phyloP scores from a whole-genome alignment of 2,113 vertebrate species.

The Pelobates fuscus region DNA sequence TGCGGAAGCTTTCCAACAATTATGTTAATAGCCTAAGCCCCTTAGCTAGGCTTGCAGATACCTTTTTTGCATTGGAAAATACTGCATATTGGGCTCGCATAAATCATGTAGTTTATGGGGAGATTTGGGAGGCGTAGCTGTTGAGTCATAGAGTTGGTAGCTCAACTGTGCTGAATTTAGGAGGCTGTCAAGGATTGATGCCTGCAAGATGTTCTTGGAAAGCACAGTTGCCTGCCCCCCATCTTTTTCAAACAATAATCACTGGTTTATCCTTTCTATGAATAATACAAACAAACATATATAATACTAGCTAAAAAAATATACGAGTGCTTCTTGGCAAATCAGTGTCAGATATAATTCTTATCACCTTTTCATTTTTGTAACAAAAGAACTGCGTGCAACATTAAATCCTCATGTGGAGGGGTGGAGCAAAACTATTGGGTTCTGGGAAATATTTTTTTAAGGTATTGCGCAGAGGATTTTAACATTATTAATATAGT shows the following conservation, averaged over 20 bases:
- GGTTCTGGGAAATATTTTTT: conserved; percentile 36
- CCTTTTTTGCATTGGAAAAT: not conserved
- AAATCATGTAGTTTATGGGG: not conserved
- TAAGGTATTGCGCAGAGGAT: conserved; percentile 23
- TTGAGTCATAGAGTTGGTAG: conserved; percentile 19
- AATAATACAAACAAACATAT: not conserved
- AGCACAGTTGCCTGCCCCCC: conserved; percentile 6
- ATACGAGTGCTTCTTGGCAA: not conserved
- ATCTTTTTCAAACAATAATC: not conserved
- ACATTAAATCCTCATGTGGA: conserved; percentile 25
- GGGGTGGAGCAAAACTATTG: conserved; percentile 16
- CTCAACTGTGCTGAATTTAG: conserved; percentile 8
- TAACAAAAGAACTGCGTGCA: conserved; percentile 41
- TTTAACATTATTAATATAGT: conserved; percentile 7
- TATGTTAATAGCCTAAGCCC: not conserved
- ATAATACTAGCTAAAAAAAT: not conserved
- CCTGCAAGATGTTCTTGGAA: conserved; percentile 35
- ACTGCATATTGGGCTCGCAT: conserved; percentile 19
- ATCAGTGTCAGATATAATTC: not conserved
- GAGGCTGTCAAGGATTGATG: conserved; percentile 11
- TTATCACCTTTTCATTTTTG: conserved; percentile 28
- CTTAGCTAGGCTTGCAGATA: not conserved
- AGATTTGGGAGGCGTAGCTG: conserved; percentile 22
- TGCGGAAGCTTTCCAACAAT: not conserved
- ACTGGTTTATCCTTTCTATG: conserved; percentile 3